Evolutionary conservation across 1,140 invertebrate genomes (phyloP), one percentile per base, ranked within the genome.

Genomic region (Drosophila kepulauana): DNA sequence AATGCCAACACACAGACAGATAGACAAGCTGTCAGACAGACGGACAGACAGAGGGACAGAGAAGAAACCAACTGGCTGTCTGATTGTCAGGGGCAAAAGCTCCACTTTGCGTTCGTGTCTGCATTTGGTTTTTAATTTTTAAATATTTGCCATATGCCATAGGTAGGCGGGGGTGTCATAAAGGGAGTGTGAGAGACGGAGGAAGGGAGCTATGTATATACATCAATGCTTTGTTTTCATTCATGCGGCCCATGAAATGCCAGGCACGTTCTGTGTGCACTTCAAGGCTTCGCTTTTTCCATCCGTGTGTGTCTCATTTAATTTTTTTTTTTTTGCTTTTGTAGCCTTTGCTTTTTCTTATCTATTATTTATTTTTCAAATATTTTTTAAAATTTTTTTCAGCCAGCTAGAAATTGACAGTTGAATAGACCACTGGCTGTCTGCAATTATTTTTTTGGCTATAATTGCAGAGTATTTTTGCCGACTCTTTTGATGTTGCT

Each of bases 371-470:
- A 35, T 43, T 72, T 65, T 25, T 15, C 35, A 38, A 28, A 28
- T 33, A 13, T 13, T 54, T 56, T 38, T n/a, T 30, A 28, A 28
- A 48, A 45, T 51, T 38, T 70, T 49, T 79, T 79, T 82, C 54
- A 48, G 52, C 73, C 73, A 87, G 77, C 79, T 74, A 69, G 68
- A 84, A 78, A 81, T 78, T 84, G 85, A 84, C 84, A 88, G 70
- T 43, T 84, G 66, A 79, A 84, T 74, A 63, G 72, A 33, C 20
- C 28, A 15, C 35, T 10, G 30, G 15, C 7, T 33, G 48, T 54
- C 48, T 54, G 67, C 20, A 16, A 45, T 33, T 16, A 10, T 13
- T 56, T 38, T 56, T 49, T 25, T 58, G 4, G 0, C 45, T 5
- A 20, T 16, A 28, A 25, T 56, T 56, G 30, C n/a, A 7, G 38